phyloP scores from a whole-genome alignment of 1,140 invertebrate species.

The Drosophila lacteicornis region DNA sequence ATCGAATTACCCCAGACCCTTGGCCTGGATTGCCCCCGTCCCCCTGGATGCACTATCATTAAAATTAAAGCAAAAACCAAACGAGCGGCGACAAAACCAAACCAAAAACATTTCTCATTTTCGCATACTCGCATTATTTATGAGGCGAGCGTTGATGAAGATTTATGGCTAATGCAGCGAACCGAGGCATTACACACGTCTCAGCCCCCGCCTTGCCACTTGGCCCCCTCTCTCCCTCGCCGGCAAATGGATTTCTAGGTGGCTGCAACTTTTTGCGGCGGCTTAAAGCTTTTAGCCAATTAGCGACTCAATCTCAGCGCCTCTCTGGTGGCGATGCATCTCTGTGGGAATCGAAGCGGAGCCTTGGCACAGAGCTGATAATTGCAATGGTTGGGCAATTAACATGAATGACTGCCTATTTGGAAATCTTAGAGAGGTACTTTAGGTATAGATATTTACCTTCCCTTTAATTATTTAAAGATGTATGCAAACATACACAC shows the following conservation, averaged over 20 bases:
- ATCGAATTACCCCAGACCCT: not conserved
- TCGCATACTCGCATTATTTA: slow-evolving; percentile 59
- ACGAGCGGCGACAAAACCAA: slow-evolving; percentile 27
- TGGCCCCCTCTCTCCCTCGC: not conserved
- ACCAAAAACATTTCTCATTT: slow-evolving; percentile 44
- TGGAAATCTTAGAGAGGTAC: not conserved
- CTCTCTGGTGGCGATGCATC: slow-evolving; percentile 4
- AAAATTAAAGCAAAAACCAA: slow-evolving; percentile 62
- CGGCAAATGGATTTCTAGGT: slow-evolving; percentile 21
- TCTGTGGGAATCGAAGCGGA: slow-evolving; percentile 20
- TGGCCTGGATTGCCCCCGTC: not conserved
- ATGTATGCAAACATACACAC: not conserved
- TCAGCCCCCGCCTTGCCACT: not conserved
- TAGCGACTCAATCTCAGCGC: slow-evolving; percentile 13
- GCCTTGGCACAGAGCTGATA: slow-evolving; percentile 23
- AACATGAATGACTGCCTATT: not conserved
- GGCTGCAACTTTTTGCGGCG: slow-evolving; percentile 25
- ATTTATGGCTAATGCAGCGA: slow-evolving; percentile 72
- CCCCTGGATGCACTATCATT: slow-evolving; percentile 20
- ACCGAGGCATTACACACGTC: slow-evolving; percentile 55
- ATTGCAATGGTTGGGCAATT: slow-evolving; percentile 12
- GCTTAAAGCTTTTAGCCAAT: slow-evolving; percentile 37
- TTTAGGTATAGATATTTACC: not conserved
- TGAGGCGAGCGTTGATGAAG: slow-evolving; percentile 63
- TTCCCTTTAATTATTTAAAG: not conserved